Evolutionary conservation across 1,140 invertebrate species (phyloP).

Genomic region (Metaphire vulgaris): DNA sequence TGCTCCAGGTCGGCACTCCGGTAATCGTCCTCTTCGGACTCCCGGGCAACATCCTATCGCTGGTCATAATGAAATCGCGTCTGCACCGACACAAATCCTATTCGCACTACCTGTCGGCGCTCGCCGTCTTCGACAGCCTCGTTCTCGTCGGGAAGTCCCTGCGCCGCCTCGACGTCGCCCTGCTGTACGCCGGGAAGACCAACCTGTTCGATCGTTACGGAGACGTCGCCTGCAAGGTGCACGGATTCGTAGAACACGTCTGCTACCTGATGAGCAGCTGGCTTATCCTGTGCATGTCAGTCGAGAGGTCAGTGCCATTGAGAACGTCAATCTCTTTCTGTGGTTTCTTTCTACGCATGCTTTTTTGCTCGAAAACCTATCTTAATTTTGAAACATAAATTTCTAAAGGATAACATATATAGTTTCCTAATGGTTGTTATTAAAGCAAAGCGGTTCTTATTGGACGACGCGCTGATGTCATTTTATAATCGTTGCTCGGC

Average conservation of each 20-base stretch:
- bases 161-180: constrained; percentile 27
- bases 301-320: constrained; percentile 36
- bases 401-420: no score
- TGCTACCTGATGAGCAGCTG: constrained; percentile 38
- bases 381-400: no score
- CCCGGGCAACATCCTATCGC: constrained; percentile 39
- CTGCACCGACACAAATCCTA: constrained; percentile 37
- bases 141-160: constrained; percentile 33
- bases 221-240: constrained; percentile 31
- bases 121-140: constrained; percentile 40
- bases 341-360: no score
- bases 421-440: no score
- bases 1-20: constrained; percentile 33
- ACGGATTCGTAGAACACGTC: constrained; percentile 34
- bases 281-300: constrained; percentile 38
- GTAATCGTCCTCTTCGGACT: constrained; percentile 37
- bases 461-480: no score
- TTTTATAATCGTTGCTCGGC: no score
- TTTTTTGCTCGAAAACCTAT: no score
- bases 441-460: no score
- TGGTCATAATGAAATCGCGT: constrained; percentile 40
- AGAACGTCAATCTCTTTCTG: no score
- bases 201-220: neutral
- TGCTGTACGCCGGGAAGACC: constrained; percentile 8
- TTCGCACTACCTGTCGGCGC: constrained; percentile 37